Conservation (phyloP, 2,113 vertebrate species). For the Vulpes lagopus region DNA sequence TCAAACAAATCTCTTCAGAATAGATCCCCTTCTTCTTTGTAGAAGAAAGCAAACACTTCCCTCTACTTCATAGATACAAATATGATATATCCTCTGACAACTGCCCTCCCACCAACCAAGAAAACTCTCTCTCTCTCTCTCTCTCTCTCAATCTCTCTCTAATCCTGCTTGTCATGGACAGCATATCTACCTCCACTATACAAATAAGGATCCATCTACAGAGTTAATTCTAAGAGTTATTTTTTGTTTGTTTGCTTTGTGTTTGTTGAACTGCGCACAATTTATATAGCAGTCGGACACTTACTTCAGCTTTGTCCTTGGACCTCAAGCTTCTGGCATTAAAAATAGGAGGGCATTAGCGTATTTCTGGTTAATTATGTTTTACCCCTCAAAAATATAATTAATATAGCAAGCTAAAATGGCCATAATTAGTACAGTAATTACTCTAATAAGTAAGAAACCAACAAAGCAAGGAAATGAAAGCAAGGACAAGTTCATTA, state of each 20-base stretch:
- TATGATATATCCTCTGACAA: not conserved
- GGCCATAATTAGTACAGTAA: not conserved
- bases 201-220: not conserved
- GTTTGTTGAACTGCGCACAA: not conserved
- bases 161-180: not conserved
- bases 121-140: not conserved
- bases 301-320: not conserved
- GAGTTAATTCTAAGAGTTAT: not conserved
- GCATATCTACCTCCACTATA: not conserved
- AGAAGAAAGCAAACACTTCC: not conserved
- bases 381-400: not conserved
- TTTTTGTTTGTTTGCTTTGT: not conserved
- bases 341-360: not conserved
- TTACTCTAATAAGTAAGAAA: conserved; percentile 6
- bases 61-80: not conserved
- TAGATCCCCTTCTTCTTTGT: not conserved
- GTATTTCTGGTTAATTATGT: not conserved
- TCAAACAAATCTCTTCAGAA: not conserved
- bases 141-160: not conserved
- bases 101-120: not conserved
- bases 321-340: not conserved
- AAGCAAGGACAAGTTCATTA: not conserved
- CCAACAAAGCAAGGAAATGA: not conserved
- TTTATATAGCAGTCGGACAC: not conserved
- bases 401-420: not conserved